Evolutionary conservation across 2,113 vertebrate genomes (phyloP), one percentile per base, ranked within the genome.

Genomic region (Oncorhynchus gorbuscha): DNA sequence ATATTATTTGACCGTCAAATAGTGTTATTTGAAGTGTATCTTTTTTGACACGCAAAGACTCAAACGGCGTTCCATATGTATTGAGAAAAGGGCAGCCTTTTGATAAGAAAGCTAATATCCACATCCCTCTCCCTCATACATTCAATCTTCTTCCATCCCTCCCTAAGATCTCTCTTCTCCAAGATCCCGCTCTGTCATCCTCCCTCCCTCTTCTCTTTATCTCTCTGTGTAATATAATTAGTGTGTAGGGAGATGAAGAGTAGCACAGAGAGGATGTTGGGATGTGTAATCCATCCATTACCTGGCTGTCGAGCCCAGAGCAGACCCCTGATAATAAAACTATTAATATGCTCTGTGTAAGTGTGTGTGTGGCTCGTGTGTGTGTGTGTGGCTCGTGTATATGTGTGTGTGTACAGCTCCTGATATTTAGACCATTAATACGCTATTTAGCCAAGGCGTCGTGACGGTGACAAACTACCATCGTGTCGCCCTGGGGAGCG

Each of bases 351-450:
- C 73, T n/a, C 24, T 35, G 65, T 59, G 39, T 49, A 45, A 45
- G 39, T 8, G 28, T 73, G 28, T 39, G 20, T 49, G 7, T 9
- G 39, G 20, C 13, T 30, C 9, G 20, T 64, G 16, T 7, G 26
- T 32, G 32, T 32, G 32, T 35, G 32, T 32, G 32, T 35, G 32
- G 32, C 32, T 32, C 5, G 32, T 35, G 32, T 32, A 32, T 32
- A 5, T 3, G 30, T 48, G 75, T 78, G 78, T 72, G 82, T 62
- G 70, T 45, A 45, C 59, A 61, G 65, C 69, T 69, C 69, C 69
- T 79, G 72, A 81, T 87, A 83, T 83, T 78, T 76, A 48, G 72
- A 69, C 76, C 80, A 75, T 84, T 84, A 84, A 86, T 86, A 79
- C 69, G 73, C 73, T 49, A 73, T 81, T 87, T 82, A 87, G 79